Conservation (phyloP, 2,888 invertebrate genomes). For the Lithophane semibrunnea region DNA sequence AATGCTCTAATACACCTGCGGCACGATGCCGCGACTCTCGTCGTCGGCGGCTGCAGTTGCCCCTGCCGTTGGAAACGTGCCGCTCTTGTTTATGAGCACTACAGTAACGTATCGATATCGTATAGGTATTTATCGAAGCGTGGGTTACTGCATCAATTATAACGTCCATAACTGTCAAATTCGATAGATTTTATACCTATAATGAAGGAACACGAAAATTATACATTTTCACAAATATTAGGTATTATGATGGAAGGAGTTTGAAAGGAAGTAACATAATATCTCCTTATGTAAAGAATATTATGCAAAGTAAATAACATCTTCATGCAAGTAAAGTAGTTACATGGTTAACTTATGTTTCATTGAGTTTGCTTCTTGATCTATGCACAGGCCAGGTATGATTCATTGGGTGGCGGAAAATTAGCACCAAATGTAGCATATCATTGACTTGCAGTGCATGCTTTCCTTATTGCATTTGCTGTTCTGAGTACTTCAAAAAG, state of each 20-base stretch:
- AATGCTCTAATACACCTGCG: no score
- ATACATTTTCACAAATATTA: slow-evolving; percentile 6
- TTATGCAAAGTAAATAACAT: slow-evolving; percentile 41
- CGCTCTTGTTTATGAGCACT: no score
- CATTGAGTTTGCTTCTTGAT: slow-evolving; percentile 8
- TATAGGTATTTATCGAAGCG: background rate
- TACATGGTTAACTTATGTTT: slow-evolving; percentile 25
- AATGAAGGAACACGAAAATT: background rate
- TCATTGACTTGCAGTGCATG: background rate
- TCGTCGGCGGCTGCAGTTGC: no score
- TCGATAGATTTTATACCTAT: background rate
- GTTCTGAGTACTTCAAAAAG: background rate
- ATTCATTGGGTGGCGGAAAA: slow-evolving; percentile 9
- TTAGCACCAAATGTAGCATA: slow-evolving; percentile 20
- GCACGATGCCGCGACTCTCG: no score
- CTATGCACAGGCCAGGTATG: background rate
- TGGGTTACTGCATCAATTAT: slow-evolving; percentile 11
- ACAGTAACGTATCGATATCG: no score
- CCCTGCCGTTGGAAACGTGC: no score
- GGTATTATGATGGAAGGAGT: slow-evolving; percentile 23
- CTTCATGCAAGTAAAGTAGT: slow-evolving; percentile 21
- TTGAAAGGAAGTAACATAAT: slow-evolving; percentile 10
- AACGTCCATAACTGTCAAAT: slow-evolving; percentile 17
- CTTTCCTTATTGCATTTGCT: background rate
- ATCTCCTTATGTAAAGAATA: slow-evolving; percentile 43